Conservation (phyloP, 2,888 invertebrate genomes). For the Pantelozetes paolii region DNA sequence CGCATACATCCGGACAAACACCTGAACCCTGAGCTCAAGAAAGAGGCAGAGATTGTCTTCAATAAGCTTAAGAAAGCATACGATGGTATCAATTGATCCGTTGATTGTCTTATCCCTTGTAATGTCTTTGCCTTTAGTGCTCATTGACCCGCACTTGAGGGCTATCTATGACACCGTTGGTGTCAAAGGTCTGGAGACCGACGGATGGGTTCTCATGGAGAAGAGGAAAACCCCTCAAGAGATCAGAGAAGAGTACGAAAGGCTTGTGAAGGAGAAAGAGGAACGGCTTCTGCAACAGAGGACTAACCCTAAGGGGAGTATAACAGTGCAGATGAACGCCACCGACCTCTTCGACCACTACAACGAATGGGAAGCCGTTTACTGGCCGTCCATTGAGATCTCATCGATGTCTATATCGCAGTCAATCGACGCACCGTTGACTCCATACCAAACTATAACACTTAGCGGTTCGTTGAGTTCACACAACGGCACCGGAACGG, state of each 20-base stretch:
- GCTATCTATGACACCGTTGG: constrained; percentile 90
- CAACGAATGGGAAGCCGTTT: constrained; percentile 53
- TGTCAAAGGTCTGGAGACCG: constrained; percentile 83
- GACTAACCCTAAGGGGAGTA: constrained; percentile 84
- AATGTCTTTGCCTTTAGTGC: constrained; percentile 58
- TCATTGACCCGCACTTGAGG: constrained; percentile 85
- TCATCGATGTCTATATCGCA: constrained; percentile 89
- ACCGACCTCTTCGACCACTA: constrained; percentile 85
- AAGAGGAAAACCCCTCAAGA: constrained; percentile 88
- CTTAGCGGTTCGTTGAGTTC: constrained; percentile 61
- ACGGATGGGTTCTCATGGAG: constrained; percentile 92
- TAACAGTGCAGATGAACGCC: constrained; percentile 83
- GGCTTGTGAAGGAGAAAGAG: constrained; percentile 61
- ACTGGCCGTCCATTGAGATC: constrained; percentile 72
- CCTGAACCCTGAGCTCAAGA: constrained; percentile 65
- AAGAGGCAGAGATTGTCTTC: constrained; percentile 85
- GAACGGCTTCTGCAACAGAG: constrained; percentile 79
- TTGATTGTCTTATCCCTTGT: not conserved
- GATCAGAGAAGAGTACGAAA: constrained; percentile 93
- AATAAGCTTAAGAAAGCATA: constrained; percentile 89
- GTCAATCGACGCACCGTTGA: constrained; percentile 87
- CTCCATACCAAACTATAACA: constrained; percentile 74
- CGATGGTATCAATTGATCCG: constrained; percentile 62
- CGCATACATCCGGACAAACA: constrained; percentile 98
- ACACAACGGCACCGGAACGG: constrained; percentile 77